A percentile compares a stretch with the other conserved stretches of the same genome.
Conservation (phyloP, 23 tunicate genomes). For the Trididemnum clinides region DNA sequence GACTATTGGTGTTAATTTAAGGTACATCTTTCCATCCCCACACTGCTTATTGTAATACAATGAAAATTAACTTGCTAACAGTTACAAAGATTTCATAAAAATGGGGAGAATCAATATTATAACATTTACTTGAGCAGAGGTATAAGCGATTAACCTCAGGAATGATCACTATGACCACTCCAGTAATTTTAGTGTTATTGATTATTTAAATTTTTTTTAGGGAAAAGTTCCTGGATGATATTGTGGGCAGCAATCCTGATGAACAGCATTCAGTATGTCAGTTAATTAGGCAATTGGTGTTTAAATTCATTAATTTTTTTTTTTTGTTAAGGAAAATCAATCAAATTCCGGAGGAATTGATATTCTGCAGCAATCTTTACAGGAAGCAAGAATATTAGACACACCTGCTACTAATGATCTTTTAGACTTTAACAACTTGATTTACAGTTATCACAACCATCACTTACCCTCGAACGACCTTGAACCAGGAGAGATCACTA, state of each 20-base stretch:
- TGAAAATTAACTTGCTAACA: too few species aligned
- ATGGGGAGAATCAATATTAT: too few species aligned
- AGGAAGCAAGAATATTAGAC: conserved; percentile 58
- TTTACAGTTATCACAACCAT: conserved; percentile 28
- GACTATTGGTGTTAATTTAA: too few species aligned
- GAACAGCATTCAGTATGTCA: neutral
- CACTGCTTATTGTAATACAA: too few species aligned
- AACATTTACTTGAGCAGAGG: too few species aligned
- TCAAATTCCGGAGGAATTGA: conserved; percentile 36
- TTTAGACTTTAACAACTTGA: conserved; percentile 46
- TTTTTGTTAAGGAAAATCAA: neutral
- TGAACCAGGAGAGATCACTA: neutral
- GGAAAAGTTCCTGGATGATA: neutral
- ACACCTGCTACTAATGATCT: conserved; percentile 1
- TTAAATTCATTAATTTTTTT: neutral
- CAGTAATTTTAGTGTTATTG: neutral
- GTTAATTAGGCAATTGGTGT: neutral
- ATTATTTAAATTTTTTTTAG: neutral
- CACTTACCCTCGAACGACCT: neutral
- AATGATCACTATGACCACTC: too few species aligned
- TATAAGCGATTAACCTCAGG: too few species aligned
- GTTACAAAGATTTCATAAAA: too few species aligned
- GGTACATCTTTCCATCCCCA: too few species aligned
- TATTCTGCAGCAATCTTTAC: conserved; percentile 72
- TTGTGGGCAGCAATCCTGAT: neutral